A percentile compares a stretch with the other conserved stretches of the same genome.
phyloP scores from a whole-genome alignment of 2,888 invertebrate species.

The Lochmaea crataegi region DNA sequence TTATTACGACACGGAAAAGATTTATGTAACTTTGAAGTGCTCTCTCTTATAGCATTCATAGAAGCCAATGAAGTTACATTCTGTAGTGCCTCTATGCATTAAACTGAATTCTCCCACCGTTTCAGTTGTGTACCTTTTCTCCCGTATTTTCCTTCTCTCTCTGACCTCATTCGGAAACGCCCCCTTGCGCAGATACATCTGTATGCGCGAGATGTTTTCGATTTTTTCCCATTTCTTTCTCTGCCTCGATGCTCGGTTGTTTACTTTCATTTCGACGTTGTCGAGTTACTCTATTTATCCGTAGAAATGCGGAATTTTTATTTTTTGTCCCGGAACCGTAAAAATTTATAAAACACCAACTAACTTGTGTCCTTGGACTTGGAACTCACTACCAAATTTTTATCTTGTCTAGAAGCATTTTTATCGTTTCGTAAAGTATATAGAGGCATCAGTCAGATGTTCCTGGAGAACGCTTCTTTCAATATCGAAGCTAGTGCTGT shows the following conservation, averaged over 20 bases:
- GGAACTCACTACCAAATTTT: no score
- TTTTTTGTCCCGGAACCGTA: background rate
- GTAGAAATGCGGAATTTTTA: background rate
- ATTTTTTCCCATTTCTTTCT: conserved; percentile 7
- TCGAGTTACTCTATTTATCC: background rate
- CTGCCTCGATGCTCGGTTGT: background rate
- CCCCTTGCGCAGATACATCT: background rate
- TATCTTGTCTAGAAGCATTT: no score
- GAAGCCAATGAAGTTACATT: conserved; percentile 4
- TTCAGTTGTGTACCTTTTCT: conserved; percentile 6
- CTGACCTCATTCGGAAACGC: no score
- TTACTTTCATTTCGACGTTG: conserved; percentile 14
- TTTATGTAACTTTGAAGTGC: conserved; percentile 3
- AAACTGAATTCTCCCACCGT: background rate
- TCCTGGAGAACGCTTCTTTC: no score
- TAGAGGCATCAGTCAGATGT: no score
- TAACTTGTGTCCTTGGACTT: no score
- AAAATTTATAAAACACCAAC: no score
- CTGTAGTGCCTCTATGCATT: background rate
- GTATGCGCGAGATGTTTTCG: background rate
- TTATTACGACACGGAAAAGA: conserved; percentile 10
- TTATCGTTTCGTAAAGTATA: no score
- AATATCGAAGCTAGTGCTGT: no score
- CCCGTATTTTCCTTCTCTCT: background rate
- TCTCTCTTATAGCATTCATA: background rate